phyloP scores from a whole-genome alignment of 2,797 vertebrate genomes.

The Neosilurus hyrtlii region DNA sequence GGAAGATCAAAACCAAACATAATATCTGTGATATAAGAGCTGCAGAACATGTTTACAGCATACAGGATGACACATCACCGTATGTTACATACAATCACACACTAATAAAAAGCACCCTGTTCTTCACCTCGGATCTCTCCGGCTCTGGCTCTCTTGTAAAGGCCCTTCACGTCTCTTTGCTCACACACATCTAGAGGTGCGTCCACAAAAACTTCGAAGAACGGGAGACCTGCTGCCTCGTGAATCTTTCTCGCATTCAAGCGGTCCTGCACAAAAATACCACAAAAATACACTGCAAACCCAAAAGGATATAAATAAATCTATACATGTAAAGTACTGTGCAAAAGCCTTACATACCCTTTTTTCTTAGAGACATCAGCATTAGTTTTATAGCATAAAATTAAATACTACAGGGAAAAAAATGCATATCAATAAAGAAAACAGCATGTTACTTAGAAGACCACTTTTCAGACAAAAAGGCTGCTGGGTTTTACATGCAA shows the following conservation, averaged over 20 bases:
- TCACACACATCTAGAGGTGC: slow-evolving; percentile 95
- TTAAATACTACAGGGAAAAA: too few relatives aligned
- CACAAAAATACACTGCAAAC: background rate
- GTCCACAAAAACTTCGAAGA: slow-evolving; percentile 98
- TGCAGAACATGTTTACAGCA: background rate
- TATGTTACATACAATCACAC: background rate
- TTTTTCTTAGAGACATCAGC: too few relatives aligned
- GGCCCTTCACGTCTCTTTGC: slow-evolving; percentile 94
- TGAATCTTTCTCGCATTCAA: slow-evolving; percentile 93
- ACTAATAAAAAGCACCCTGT: background rate
- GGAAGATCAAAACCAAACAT: background rate
- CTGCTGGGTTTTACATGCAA: too few relatives aligned
- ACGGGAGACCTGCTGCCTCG: slow-evolving; percentile 89
- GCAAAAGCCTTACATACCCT: too few relatives aligned
- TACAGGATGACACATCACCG: background rate
- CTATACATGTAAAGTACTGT: too few relatives aligned
- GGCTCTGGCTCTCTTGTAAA: slow-evolving; percentile 95
- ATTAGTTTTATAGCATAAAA: too few relatives aligned
- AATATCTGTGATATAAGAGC: background rate
- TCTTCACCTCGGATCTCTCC: slow-evolving; percentile 92
- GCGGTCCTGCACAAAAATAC: slow-evolving; percentile 79
- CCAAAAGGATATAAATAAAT: background rate
- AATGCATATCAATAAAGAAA: too few relatives aligned
- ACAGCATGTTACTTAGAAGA: too few relatives aligned
- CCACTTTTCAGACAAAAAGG: too few relatives aligned